These are phyloP conservation scores for Heteromyza rotundicornis DNA, from an alignment of 2,888 invertebrate genomes.

Conservation along the genomic window DNA sequence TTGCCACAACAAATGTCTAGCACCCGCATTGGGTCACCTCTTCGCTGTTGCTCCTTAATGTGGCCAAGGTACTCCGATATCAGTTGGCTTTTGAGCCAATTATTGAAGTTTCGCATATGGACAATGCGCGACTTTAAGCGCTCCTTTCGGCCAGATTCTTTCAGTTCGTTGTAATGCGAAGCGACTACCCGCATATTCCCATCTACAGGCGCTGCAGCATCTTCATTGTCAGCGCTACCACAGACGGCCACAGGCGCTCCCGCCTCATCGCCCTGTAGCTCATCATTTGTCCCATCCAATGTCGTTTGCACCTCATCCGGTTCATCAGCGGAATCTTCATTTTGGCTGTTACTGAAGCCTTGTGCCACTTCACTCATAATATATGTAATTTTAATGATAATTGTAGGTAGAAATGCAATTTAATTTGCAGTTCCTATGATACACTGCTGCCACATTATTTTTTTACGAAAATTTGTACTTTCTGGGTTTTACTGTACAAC, in stretches of 20 bases:
- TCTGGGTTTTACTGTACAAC: too few species aligned
- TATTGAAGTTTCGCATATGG: slow-evolving; percentile 95
- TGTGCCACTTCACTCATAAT: too few species aligned
- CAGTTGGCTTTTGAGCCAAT: slow-evolving; percentile 97
- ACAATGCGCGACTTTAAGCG: slow-evolving; percentile 90
- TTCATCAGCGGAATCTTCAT: too few species aligned
- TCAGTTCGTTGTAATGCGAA: slow-evolving; percentile 89
- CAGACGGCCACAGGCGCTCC: too few species aligned
- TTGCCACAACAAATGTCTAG: slow-evolving; percentile 98
- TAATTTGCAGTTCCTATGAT: too few species aligned
- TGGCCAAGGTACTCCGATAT: slow-evolving; percentile 82
- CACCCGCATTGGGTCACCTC: slow-evolving; percentile 74
- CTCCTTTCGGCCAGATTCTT: slow-evolving; percentile 80
- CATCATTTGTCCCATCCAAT: background rate
- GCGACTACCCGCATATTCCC: slow-evolving; percentile 70
- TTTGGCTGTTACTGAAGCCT: too few species aligned
- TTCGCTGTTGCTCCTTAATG: slow-evolving; percentile 69
- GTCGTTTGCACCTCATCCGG: background rate
- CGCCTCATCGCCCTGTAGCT: background rate
- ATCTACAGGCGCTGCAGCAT: slow-evolving; percentile 10
- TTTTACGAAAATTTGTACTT: too few species aligned
- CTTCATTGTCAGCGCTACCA: too few species aligned
- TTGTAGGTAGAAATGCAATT: too few species aligned
- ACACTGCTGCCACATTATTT: too few species aligned
- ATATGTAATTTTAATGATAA: too few species aligned